Conservation (phyloP, 1,140 invertebrate species). For the Drosophila pectinifera region DNA sequence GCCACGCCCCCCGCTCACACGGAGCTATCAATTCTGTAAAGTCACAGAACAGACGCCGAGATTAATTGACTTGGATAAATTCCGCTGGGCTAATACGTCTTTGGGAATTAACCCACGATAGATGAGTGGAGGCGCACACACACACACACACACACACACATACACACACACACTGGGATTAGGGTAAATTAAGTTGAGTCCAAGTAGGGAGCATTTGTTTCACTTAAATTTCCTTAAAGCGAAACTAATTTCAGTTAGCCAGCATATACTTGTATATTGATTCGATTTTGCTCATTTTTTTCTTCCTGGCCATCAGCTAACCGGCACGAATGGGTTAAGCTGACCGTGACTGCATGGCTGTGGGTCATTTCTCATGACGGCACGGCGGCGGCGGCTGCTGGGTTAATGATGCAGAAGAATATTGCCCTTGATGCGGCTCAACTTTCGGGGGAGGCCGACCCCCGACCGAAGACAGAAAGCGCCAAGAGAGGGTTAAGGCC, state of each 20-base stretch:
- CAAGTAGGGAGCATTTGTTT: slow-evolving; percentile 31
- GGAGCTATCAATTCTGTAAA: slow-evolving; percentile 43
- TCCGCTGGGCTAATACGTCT: slow-evolving; percentile 50
- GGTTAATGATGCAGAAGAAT: slow-evolving; percentile 76
- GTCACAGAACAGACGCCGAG: slow-evolving; percentile 51
- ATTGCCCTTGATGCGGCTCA: slow-evolving; percentile 58
- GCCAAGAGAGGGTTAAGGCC: slow-evolving; percentile 29
- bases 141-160: slow-evolving; percentile 2
- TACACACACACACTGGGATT: slow-evolving; percentile 7
- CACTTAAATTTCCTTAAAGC: slow-evolving; percentile 38
- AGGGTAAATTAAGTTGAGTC: slow-evolving; percentile 19
- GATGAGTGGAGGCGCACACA: slow-evolving; percentile 8
- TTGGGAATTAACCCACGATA: slow-evolving; percentile 49
- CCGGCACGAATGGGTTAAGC: slow-evolving; percentile 26
- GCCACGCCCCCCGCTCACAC: background rate
- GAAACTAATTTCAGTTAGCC: slow-evolving; percentile 33
- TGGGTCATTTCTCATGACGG: slow-evolving; percentile 28
- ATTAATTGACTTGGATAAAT: slow-evolving; percentile 74
- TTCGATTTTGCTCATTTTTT: slow-evolving; percentile 23
- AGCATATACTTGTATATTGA: slow-evolving; percentile 11
- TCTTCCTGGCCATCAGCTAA: background rate
- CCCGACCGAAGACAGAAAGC: too few relatives aligned
- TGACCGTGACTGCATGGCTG: slow-evolving; percentile 34
- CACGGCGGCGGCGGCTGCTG: slow-evolving; percentile 3
- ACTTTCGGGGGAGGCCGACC: too few relatives aligned